These are phyloP conservation scores for Cyclargus thomasi DNA, from an alignment of 1,140 invertebrate genomes.

Conservation along the genomic window DNA sequence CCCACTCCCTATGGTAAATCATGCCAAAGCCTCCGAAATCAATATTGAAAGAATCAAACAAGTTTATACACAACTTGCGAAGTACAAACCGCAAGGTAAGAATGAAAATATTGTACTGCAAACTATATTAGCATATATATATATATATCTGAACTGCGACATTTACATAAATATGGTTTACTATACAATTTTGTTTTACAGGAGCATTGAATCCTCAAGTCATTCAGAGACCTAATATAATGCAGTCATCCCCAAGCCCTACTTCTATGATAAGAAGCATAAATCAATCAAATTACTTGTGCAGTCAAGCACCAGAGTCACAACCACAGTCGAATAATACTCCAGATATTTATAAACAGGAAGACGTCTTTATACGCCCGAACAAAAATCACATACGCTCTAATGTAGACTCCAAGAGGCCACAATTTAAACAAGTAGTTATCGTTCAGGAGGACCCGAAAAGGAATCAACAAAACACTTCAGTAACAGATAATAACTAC, in stretches of 20 bases:
- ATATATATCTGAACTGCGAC: too few species aligned
- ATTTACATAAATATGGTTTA: too few species aligned
- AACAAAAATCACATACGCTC: conserved; percentile 30
- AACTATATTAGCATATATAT: too few species aligned
- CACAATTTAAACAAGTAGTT: conserved; percentile 49
- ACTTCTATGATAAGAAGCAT: conserved; percentile 65
- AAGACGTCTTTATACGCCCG: conserved; percentile 35
- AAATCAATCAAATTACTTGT: conserved; percentile 67
- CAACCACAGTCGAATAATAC: conserved; percentile 26
- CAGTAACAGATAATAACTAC: conserved; percentile 31
- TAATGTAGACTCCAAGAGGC: conserved; percentile 18
- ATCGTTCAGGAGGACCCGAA: conserved; percentile 42
- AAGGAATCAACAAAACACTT: conserved; percentile 15
- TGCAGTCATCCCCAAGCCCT: conserved; percentile 65
- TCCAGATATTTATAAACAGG: conserved; percentile 29
- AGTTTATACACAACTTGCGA: conserved; percentile 87
- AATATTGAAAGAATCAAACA: conserved; percentile 93
- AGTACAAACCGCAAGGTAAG: conserved; percentile 74
- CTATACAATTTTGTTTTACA: conserved; percentile 33
- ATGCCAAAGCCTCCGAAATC: conserved; percentile 82
- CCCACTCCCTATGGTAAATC: conserved; percentile 90
- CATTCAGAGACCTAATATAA: conserved; percentile 50
- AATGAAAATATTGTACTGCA: neutral
- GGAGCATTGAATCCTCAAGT: conserved; percentile 46
- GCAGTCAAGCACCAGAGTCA: conserved; percentile 45